phyloP scores from a whole-genome alignment of 2,113 vertebrate genomes.

The Neogobius melanostomus region DNA sequence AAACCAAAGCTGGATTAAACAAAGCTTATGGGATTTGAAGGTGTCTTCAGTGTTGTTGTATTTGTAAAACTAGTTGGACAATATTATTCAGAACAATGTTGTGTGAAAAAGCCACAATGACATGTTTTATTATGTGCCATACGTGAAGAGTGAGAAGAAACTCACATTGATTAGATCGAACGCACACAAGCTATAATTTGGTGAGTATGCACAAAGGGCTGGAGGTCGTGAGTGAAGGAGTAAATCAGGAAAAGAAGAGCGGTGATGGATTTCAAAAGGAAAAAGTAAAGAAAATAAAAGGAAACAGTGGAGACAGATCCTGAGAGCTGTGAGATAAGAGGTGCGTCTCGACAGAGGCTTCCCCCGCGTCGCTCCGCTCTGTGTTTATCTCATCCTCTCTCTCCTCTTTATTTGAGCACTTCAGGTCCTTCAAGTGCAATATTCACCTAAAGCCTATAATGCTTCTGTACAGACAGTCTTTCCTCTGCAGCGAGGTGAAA shows the following conservation, averaged over 20 bases:
- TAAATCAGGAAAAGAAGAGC: not conserved
- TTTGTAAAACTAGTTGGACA: constrained; percentile 22
- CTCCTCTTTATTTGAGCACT: constrained; percentile 19
- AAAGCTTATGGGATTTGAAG: constrained; percentile 11
- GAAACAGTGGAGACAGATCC: constrained; percentile 7
- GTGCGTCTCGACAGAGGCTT: constrained; percentile 38
- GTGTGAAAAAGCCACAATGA: constrained; percentile 10
- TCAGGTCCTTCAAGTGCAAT: constrained; percentile 28
- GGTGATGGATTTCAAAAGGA: constrained; percentile 10
- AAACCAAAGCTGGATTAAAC: constrained; percentile 32
- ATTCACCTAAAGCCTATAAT: constrained; percentile 26
- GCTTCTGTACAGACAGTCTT: constrained; percentile 25
- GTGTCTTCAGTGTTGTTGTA: constrained; percentile 4
- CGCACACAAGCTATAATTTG: no score
- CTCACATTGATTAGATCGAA: no score
- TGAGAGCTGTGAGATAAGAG: constrained; percentile 37
- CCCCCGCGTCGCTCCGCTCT: not conserved
- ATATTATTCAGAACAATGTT: constrained; percentile 17
- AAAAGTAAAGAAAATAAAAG: not conserved
- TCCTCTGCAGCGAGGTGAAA: constrained; percentile 17
- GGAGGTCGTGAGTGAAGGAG: no score
- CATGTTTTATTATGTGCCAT: not conserved
- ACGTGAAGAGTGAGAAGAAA: no score
- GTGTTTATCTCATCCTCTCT: constrained; percentile 9
- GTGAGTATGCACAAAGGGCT: no score